Base-by-base conservation (phyloP, 2,888 invertebrate genomes). In the Acanthopleura granulata region DNA sequence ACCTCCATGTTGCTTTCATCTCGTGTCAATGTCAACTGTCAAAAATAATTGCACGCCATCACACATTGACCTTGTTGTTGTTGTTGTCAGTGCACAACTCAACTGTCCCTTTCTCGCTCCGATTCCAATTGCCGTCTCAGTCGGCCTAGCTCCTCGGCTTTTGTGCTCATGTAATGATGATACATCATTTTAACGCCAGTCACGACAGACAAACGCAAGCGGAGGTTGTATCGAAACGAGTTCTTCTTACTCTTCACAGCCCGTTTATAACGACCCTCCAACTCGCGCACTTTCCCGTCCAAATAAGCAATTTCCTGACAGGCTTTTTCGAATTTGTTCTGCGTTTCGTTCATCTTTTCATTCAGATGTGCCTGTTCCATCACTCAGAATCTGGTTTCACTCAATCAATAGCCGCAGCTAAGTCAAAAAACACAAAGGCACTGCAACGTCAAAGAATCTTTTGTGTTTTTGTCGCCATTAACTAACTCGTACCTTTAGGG, bases 151-250 rank as follows among this genome's bases (percentile, higher is more conserved):
- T 88, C 88, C 29, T 88, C 88, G 1, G 87, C 87, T 80, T 88
- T 87, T 4, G 86, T 86, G 77, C 86, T 86, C 25, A 86, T 87
- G 79, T 86, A 87, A 76, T 88, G 88, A 77, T 88, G 88, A 73
- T 88, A 88, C 88, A 88, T 88, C 88, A 88, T 88, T 78, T 88
- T 88, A n/a, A 88, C 86, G 11, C 88, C 88, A 0, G 88, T 88
- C 57, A 86, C 86, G 16, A 86, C 86, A 1, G 88, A 88, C 57
- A 88, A 78, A 66, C 85, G 77, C 27, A 88, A 77, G 27, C 88
- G 77, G 49, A 88, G 78, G 72, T 88, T 88, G 76, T 88, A 88
- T 11, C 87, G 76, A 74, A 86, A 87, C 0, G 87, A 85, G 76
- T 88, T 87, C 77, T 86, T 86, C 80, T 86, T 88, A 74, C 85